These are phyloP conservation scores for Cryptotis parvus DNA, from an alignment of 2,113 vertebrate species.

Conservation along the genomic window DNA sequence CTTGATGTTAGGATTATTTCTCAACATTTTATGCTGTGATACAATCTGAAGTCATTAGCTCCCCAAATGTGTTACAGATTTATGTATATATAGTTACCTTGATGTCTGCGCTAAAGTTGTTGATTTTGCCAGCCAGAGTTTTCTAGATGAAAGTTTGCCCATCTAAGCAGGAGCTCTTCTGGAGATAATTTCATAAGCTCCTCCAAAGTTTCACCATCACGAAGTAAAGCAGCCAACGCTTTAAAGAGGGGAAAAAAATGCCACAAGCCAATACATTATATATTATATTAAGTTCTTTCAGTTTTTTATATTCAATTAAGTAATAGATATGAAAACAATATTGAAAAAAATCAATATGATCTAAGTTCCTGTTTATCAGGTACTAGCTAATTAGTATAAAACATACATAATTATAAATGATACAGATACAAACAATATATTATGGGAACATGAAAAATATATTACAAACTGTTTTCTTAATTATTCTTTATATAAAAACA, in stretches of 20 bases:
- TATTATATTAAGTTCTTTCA: not conserved
- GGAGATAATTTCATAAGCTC: slow-evolving; percentile 97
- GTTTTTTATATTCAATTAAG: slow-evolving; percentile 38
- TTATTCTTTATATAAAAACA: slow-evolving; percentile 47
- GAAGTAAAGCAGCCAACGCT: slow-evolving; percentile 96
- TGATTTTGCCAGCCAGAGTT: slow-evolving; percentile 93
- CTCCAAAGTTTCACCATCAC: slow-evolving; percentile 96
- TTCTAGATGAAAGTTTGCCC: slow-evolving; percentile 98
- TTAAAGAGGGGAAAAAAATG: not conserved
- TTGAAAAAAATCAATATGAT: not conserved
- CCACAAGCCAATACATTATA: not conserved
- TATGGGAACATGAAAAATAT: slow-evolving; percentile 6
- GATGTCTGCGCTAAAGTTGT: slow-evolving; percentile 97
- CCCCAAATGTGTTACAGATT: not conserved
- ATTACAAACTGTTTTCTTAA: not conserved
- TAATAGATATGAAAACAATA: slow-evolving; percentile 9
- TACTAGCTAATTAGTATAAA: not conserved
- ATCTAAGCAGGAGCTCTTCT: slow-evolving; percentile 96
- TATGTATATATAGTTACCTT: slow-evolving; percentile 88
- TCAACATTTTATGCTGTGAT: not conserved
- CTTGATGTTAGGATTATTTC: not conserved
- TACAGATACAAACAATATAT: not conserved
- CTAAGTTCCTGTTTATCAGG: not conserved
- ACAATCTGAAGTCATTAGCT: not conserved
- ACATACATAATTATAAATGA: slow-evolving; percentile 31